Evolutionary conservation across 2,797 vertebrate species (phyloP), one percentile per base, ranked within the genome.

Genomic region (Microchirus variegatus): DNA sequence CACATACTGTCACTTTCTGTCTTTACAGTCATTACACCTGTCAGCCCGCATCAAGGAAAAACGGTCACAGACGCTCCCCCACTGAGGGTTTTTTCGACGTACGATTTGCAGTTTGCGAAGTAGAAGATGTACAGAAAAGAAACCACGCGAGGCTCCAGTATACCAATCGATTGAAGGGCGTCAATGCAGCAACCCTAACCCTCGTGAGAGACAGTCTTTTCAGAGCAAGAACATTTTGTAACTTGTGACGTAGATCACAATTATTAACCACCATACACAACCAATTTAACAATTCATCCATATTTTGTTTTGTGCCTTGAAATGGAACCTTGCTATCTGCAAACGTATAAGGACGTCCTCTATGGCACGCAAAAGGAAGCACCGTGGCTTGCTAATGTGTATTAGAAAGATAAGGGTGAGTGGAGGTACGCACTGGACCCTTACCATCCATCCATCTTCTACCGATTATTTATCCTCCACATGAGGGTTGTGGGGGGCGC

Each of bases 171-270:
- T 18, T 12, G 5, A 62, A 58, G 48, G 48, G 59, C 77, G 77
- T 74, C 41, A 35, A 11, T 4, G n/a, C 49, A 52, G 54, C 46
- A 13, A 62, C 12, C n/a, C n/a, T n/a, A n/a, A n/a, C n/a, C n/a
- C n/a, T 58, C 43, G 4, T 48, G 46, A 63, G 22, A 22, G 22
- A 22, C 22, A 22, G 38, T 44, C 22, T 22, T 50, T 40, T 64
- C 14, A 0, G 40, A 42, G 35, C 73, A 53, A 1, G 82, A 83
- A 86, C 85, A 86, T 68, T 68, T 81, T 72, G 74, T 64, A 67
- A 70, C 68, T 67, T 49, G 53, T 86, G 86, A 89, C 66, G 86
- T 77, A 80, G 38, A 74, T 65, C 53, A 49, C 19, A 56, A 68
- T 74, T 73, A 59, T 71, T 53, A 60, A 49, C n/a, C 43, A 14